Evolutionary conservation across 2,797 vertebrate genomes (phyloP), one percentile per base, ranked within the genome.

Genomic region (Lepidocolaptes lacrymiger): DNA sequence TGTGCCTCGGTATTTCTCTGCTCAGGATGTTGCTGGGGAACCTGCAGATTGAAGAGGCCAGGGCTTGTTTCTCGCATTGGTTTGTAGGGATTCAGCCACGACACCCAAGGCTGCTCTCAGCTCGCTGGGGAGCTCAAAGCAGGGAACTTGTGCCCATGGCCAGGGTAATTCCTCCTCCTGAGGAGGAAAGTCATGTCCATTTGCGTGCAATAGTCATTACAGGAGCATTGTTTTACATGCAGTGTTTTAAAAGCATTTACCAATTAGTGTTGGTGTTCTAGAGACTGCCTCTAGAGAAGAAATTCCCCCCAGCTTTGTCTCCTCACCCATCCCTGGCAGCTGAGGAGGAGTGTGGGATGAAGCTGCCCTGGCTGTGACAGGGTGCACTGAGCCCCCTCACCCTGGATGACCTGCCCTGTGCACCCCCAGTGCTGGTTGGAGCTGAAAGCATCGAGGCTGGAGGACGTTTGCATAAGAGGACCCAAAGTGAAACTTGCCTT

Each of bases 41-140:
- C 27, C 3, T 14, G 19, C 54, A 68, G 56, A 41, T 30, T 36
- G 30, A 27, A 28, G 37, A 67, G 43, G 10, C 27, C 44, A 34
- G 55, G 46, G 37, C 21, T 43, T 37, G 21, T 63, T 85, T 63
- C 71, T 48, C 5, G 48, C 43, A 56, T 21, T 59, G 54, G 26
- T 23, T 34, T 24, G 44, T 20, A 14, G 62, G 10, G 28, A 14
- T 68, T 62, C 19, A 14, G 5, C 37, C 14, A 4, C 4, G 21
- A 12, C 23, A 15, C 14, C 19, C 2, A 4, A 30, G n/a, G 21
- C 39, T 67, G 49, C 64, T 68, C 36, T n/a, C 56, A 54, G 36
- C 44, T 78, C 9, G 0, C 19, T 6, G 1, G 44, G 4, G 1
- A 18, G 14, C 26, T 39, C 56, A 3, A 8, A 48, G 36, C 39